Percentiles rank a stretch among this genome's conserved stretches.
These are phyloP conservation scores for Petromus typicus DNA, from an alignment of 2,113 vertebrate species.

Conservation along the genomic window DNA sequence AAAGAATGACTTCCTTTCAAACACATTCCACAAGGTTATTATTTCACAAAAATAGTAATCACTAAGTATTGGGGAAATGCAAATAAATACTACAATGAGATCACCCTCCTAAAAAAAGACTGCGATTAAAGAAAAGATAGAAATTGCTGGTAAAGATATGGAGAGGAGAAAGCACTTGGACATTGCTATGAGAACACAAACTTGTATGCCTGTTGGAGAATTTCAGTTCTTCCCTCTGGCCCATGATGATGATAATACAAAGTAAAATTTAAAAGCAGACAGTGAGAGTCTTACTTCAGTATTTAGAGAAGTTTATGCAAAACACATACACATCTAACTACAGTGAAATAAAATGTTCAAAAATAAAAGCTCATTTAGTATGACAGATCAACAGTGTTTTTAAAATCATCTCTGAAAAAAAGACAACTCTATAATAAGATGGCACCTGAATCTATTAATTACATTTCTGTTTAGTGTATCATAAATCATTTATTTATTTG, in stretches of 20 bases:
- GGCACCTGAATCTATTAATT: constrained; percentile 52
- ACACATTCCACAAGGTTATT: background rate
- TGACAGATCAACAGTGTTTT: constrained; percentile 51
- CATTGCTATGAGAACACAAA: too few species aligned
- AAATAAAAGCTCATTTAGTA: constrained; percentile 3
- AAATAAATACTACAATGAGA: too few species aligned
- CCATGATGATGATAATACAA: constrained; percentile 6
- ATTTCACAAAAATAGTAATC: background rate
- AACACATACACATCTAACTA: background rate
- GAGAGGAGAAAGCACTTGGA: too few species aligned
- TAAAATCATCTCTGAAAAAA: constrained; percentile 30
- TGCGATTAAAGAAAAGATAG: too few species aligned
- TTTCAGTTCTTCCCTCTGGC: background rate
- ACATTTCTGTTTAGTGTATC: background rate
- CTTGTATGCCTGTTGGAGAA: background rate
- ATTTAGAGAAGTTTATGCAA: background rate
- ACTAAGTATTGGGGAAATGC: too few species aligned
- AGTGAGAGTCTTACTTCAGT: background rate
- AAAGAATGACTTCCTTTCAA: background rate
- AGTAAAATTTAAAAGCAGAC: constrained; percentile 17
- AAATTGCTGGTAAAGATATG: too few species aligned
- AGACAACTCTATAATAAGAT: constrained; percentile 30
- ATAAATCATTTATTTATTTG: constrained; percentile 45
- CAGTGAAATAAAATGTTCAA: background rate
- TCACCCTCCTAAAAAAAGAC: too few species aligned